Evolutionary conservation across 2,113 vertebrate genomes (phyloP), one percentile per base, ranked within the genome.

Genomic region (Myrmecophaga tridactyla): DNA sequence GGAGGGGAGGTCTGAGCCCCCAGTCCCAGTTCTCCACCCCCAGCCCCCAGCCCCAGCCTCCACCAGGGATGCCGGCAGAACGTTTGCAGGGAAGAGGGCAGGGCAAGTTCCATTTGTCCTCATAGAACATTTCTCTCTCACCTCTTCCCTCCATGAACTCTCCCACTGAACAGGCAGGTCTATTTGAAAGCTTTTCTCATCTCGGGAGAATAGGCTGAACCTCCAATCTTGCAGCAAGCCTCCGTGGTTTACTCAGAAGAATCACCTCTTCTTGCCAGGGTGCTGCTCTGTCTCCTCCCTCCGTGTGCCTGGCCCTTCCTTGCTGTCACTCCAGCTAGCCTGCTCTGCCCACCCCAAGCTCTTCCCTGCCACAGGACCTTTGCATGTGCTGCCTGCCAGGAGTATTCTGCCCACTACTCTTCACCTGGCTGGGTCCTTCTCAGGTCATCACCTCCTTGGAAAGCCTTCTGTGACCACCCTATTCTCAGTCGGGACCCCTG

Each of bases 191-290:
- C 15, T 41, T 31, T 23, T 43, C 77, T 23, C 48, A 13, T 69
- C 76, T 46, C 41, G 0, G 29, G 29, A 51, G 51, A 18, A 63
- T 25, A 29, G 80, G 27, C 20, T 0, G 36, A 7, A 12, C 0
- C 27, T 29, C 63, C 4, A 4, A 3, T 41, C 58, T 8, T 0
- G 1, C 1, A 13, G 43, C 36, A 5, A 13, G n/a, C 10, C 39
- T 23, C 0, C 0, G 27, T 3, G 65, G 4, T 0, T 9, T 63
- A 25, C 14, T n/a, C n/a, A 11, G 23, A 31, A 10, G 21, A 23
- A 29, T 15, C 2, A 0, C 15, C 34, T 14, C 62, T 89, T 43
- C 3, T 41, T 4, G 0, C 27, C 21, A 10, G 41, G 46, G 1
- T 4, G 67, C 7, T 4, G 11, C 29, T 29, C 31, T 39, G 25